phyloP scores from a whole-genome alignment of 1,140 invertebrate species.

The Holotrichia oblita region DNA sequence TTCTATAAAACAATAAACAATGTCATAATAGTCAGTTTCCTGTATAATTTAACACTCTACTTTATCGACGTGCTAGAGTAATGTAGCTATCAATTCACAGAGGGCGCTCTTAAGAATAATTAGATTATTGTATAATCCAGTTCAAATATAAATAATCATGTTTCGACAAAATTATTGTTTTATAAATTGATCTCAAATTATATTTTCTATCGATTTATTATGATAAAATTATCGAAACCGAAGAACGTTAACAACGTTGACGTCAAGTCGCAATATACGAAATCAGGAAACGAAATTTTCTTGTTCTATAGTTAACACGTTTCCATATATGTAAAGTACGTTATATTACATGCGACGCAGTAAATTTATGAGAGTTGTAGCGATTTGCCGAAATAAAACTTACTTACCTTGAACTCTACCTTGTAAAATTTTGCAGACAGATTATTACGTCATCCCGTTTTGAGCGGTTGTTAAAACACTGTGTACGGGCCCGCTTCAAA shows the following conservation, averaged over 20 bases:
- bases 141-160: no score
- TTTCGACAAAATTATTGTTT: no score
- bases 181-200: no score
- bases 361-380: slow-evolving; percentile 17
- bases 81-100: neutral
- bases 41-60: neutral
- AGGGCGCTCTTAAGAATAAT: neutral
- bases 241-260: no score
- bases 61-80: neutral
- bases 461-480: slow-evolving; percentile 9
- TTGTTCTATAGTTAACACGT: neutral
- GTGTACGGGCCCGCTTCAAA: slow-evolving; percentile 5
- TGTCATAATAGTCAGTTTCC: no score
- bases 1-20: no score
- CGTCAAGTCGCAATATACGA: neutral
- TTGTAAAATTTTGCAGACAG: slow-evolving; percentile 34
- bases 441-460: slow-evolving; percentile 11
- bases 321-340: neutral
- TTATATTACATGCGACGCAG: slow-evolving; percentile 14
- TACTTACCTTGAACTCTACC: slow-evolving; percentile 33
- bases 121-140: no score
- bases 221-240: no score
- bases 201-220: no score
- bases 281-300: neutral
- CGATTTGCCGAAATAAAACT: slow-evolving; percentile 33